Percentiles rank a stretch among this genome's conserved stretches.
These are phyloP conservation scores for Porites lobata DNA, from an alignment of 92 coral and sea anemone genomes.

Conservation along the genomic window DNA sequence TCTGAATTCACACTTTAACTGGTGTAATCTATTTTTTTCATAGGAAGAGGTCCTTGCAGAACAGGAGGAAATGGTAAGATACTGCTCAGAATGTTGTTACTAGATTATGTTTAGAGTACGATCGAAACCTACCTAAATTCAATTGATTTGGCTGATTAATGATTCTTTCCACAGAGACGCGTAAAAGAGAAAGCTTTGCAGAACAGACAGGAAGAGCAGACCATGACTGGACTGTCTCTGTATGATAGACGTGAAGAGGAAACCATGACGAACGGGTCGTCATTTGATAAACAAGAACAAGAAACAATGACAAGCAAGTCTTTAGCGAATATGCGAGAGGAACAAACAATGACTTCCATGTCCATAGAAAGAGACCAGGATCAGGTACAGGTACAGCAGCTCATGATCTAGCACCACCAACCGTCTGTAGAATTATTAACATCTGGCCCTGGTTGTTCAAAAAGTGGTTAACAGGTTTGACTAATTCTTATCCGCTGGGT, in stretches of 20 bases:
- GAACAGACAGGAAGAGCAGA: slow-evolving; percentile 68
- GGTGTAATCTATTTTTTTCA: background rate
- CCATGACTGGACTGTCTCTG: slow-evolving; percentile 81
- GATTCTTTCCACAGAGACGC: slow-evolving; percentile 21
- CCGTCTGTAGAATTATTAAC: too few relatives aligned
- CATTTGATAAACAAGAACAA: slow-evolving; percentile 59
- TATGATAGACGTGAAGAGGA: slow-evolving; percentile 70
- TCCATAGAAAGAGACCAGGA: slow-evolving; percentile 68
- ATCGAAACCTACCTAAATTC: background rate
- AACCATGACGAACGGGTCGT: slow-evolving; percentile 47
- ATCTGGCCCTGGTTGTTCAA: too few relatives aligned
- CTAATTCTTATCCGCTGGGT: too few relatives aligned
- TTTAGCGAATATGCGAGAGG: slow-evolving; percentile 53
- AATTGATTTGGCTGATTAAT: background rate
- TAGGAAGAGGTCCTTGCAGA: slow-evolving; percentile 93
- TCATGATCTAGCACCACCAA: too few relatives aligned
- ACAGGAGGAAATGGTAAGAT: slow-evolving; percentile 82
- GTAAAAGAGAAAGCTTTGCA: slow-evolving; percentile 48
- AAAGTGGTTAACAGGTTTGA: too few relatives aligned
- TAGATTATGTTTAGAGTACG: background rate
- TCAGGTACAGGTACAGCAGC: slow-evolving; percentile 17
- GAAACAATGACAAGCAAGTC: slow-evolving; percentile 80
- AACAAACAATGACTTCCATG: slow-evolving; percentile 77
- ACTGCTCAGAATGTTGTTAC: background rate
- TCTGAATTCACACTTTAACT: background rate